Base-by-base conservation (phyloP, 2,113 vertebrate species). In the Shinisaurus crocodilurus region DNA sequence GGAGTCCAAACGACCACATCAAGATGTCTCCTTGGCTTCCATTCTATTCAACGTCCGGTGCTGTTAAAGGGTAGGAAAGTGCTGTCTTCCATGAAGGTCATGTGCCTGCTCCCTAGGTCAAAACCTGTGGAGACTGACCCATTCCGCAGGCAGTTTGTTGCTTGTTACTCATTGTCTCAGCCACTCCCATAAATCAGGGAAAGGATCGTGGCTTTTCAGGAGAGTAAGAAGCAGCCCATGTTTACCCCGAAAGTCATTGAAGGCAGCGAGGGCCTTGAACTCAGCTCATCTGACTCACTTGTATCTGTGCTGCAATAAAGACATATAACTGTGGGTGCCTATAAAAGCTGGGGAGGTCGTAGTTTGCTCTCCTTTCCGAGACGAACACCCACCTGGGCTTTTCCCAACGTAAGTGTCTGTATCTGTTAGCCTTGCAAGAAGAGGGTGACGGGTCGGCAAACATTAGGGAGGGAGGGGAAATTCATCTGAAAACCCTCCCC, bases 231-330 rank as follows among this genome's bases (percentile, higher is more conserved):
- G 54, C 37, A 10, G 92, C 67, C 92, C 95, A 84, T 95, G 91
- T 93, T 94, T 97, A 91, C 93, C 93, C 87, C 94, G 94, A 95
- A 93, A 96, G 91, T 70, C 95, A 95, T 95, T 95, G 90, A 94
- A 96, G 4, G 90, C 93, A 95, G 94, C 18, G 3, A 95, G 96
- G 60, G 95, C 98, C 97, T 97, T 97, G 97, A 97, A 96, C 97
- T 90, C 93, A 83, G 89, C 95, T 94, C 96, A 96, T 95, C 80
- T 95, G 94, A 94, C 87, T 95, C 82, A n/a, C 32, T 95, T 95
- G 91, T 94, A 93, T 90, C 16, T 13, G 3, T 91, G 65, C 92
- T 25, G 90, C 92, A 94, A 97, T 97, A 98, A 98, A 92, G 97
- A 85, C 90, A 94, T 91, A 32, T 96, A 92, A 93, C 93, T 96